phyloP scores from a whole-genome alignment of 2,888 invertebrate species.

The Micropterix aruncella region DNA sequence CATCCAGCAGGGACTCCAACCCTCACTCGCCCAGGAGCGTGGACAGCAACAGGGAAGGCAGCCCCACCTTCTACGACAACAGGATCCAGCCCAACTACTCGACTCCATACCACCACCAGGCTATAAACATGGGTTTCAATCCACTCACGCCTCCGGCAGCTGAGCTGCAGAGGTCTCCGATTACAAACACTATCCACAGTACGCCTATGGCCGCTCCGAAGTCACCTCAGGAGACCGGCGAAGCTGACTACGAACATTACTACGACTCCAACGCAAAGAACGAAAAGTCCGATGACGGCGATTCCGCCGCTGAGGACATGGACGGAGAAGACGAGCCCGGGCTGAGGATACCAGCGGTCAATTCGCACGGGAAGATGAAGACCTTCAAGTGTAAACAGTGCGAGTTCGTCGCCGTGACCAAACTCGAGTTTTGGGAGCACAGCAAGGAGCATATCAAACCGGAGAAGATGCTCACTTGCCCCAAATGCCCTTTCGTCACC shows the following conservation, averaged over 20 bases:
- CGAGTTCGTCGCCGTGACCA: slow-evolving; percentile 68
- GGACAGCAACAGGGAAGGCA: slow-evolving; percentile 26
- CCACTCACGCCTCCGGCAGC: slow-evolving; percentile 43
- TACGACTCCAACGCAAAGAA: not conserved
- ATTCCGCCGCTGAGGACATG: slow-evolving; percentile 29
- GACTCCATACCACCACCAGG: slow-evolving; percentile 19
- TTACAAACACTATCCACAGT: slow-evolving; percentile 9
- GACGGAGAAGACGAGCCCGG: slow-evolving; percentile 44
- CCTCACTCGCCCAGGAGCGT: slow-evolving; percentile 35
- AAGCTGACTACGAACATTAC: slow-evolving; percentile 2
- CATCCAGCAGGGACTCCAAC: slow-evolving; percentile 37
- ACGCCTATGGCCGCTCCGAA: slow-evolving; percentile 32
- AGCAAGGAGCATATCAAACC: slow-evolving; percentile 80
- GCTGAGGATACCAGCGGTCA: slow-evolving; percentile 47
- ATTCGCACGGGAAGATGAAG: slow-evolving; percentile 74
- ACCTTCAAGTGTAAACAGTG: slow-evolving; percentile 90
- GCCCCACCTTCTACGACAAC: slow-evolving; percentile 28
- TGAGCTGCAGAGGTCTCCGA: slow-evolving; percentile 12
- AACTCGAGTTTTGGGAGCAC: slow-evolving; percentile 91
- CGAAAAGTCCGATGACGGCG: slow-evolving; percentile 23
- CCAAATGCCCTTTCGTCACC: slow-evolving; percentile 92
- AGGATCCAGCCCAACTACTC: slow-evolving; percentile 28
- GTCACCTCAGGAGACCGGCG: slow-evolving; percentile 17
- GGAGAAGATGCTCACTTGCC: slow-evolving; percentile 83
- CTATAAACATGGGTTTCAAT: slow-evolving; percentile 32